Percentiles rank a stretch among this genome's conserved stretches.
These are phyloP conservation scores for Macrophya annulata DNA, from an alignment of 2,888 invertebrate species.

Conservation along the genomic window DNA sequence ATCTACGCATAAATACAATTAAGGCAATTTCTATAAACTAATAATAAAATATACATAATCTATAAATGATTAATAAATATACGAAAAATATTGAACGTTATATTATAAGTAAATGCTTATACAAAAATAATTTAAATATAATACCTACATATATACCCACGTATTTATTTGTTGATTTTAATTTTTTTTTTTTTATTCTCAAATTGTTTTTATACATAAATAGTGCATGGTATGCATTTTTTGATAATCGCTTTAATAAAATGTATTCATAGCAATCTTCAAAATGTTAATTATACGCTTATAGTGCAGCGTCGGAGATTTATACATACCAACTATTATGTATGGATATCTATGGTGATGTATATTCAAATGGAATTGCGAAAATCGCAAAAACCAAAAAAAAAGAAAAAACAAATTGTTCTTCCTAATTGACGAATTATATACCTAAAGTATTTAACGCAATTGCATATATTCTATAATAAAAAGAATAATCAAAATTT, in stretches of 20 bases:
- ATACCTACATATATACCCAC: conserved; percentile 15
- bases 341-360: background rate
- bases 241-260: conserved; percentile 24
- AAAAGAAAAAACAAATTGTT: background rate
- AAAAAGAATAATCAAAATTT: background rate
- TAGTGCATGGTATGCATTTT: conserved; percentile 52
- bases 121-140: background rate
- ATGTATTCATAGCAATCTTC: conserved; percentile 28
- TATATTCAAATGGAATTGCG: background rate
- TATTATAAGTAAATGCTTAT: background rate
- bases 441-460: background rate
- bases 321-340: background rate
- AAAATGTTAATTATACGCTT: conserved; percentile 16
- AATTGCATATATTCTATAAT: background rate
- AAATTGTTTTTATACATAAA: conserved; percentile 20
- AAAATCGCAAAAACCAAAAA: background rate
- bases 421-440: background rate
- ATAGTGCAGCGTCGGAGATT: background rate
- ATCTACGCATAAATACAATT: conserved; percentile 23
- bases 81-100: conserved; percentile 34
- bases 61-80: background rate
- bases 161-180: too few species aligned
- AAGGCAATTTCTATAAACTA: conserved; percentile 11
- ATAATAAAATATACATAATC: background rate
- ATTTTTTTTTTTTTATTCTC: background rate